Conservation (phyloP, 2,888 invertebrate species). For the Barypeithes pellucidus region DNA sequence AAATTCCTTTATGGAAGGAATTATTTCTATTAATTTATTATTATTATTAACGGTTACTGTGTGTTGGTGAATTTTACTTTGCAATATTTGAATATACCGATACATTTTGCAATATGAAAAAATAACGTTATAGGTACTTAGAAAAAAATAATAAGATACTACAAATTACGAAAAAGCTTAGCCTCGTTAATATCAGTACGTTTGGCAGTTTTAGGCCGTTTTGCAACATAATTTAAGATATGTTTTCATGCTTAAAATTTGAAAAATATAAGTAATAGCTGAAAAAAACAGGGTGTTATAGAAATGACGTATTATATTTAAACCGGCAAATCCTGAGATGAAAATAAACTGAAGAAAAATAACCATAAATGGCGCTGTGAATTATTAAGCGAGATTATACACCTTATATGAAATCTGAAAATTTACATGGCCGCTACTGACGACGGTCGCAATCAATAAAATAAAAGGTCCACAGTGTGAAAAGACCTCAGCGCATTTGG, state of each 20-base stretch:
- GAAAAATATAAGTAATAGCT: too few species aligned
- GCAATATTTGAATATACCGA: neutral
- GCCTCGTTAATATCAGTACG: slow-evolving; percentile 40
- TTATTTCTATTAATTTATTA: slow-evolving; percentile 9
- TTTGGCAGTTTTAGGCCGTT: slow-evolving; percentile 27
- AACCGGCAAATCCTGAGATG: too few species aligned
- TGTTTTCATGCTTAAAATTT: slow-evolving; percentile 13
- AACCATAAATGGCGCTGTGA: too few species aligned
- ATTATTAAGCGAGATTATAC: too few species aligned
- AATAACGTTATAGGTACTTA: neutral
- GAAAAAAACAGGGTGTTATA: too few species aligned
- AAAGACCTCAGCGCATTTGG: too few species aligned
- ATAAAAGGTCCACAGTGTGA: too few species aligned
- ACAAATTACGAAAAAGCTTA: slow-evolving; percentile 21
- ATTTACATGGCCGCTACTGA: too few species aligned
- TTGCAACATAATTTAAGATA: slow-evolving; percentile 26
- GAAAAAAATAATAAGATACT: neutral
- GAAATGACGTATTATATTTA: too few species aligned
- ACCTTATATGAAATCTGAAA: too few species aligned
- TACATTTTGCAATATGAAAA: neutral
- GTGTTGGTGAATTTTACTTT: neutral
- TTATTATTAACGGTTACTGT: slow-evolving; percentile 3
- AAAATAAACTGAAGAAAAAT: too few species aligned
- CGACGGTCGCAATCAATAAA: too few species aligned
- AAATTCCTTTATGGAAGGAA: slow-evolving; percentile 15